Evolutionary conservation across 2,888 invertebrate species (phyloP).

Genomic region (Drosophila rellima): DNA sequence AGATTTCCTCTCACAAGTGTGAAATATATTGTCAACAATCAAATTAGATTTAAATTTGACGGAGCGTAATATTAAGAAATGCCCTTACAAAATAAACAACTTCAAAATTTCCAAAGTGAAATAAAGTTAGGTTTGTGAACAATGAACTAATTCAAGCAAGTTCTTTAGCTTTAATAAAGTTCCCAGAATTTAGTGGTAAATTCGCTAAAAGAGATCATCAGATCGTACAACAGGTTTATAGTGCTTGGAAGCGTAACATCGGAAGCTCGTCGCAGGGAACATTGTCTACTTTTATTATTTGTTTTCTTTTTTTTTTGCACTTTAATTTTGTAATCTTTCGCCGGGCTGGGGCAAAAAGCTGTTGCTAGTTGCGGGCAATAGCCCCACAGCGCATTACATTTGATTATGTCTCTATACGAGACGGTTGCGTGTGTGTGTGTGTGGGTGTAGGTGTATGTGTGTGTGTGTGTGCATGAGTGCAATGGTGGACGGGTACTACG

Average conservation of each 20-base stretch:
- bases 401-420: conserved; percentile 68
- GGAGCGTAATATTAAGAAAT: background rate
- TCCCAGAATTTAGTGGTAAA: conserved; percentile 12
- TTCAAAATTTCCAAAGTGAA: background rate
- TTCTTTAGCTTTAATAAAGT: conserved; percentile 14
- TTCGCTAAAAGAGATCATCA: conserved; percentile 21
- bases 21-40: background rate
- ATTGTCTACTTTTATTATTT: conserved; percentile 10
- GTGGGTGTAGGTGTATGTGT: background rate
- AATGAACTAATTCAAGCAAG: background rate
- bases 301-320: conserved; percentile 41
- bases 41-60: background rate
- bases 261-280: conserved; percentile 20
- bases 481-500: conserved; percentile 56
- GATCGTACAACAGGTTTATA: conserved; percentile 32
- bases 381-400: conserved; percentile 78
- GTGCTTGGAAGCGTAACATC: conserved; percentile 14
- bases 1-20: background rate
- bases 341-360: conserved; percentile 38
- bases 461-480: conserved; percentile 8
- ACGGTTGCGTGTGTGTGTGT: conserved; percentile 10
- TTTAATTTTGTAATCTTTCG: conserved; percentile 58
- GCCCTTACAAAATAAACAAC: background rate
- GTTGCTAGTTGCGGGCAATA: conserved; percentile 72
- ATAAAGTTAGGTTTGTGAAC: background rate